Evolutionary conservation across 1,140 invertebrate genomes (phyloP).

Genomic region (Tetragnatha versicolor): DNA sequence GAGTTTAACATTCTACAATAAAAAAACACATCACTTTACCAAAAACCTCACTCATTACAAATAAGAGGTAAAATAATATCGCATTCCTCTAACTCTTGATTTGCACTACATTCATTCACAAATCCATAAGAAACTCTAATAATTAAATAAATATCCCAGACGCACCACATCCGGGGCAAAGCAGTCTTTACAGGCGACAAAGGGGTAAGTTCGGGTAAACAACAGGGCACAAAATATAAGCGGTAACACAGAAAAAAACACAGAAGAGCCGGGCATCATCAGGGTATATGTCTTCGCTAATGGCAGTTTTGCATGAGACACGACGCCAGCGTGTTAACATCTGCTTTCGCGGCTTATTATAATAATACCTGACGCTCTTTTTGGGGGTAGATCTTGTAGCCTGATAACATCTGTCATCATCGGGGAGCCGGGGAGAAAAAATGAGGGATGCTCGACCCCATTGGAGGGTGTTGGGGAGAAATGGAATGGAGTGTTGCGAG

Average conservation of each 20-base stretch:
- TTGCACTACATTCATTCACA: neutral
- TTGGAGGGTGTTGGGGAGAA: no score
- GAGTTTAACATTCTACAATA: no score
- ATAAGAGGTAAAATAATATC: no score
- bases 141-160: neutral
- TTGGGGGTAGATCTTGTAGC: constrained; percentile 26
- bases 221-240: neutral
- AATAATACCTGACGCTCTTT: constrained; percentile 44
- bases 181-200: no score
- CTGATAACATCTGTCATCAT: constrained; percentile 49
- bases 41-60: no score
- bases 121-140: neutral
- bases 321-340: constrained; percentile 46
- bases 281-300: constrained; percentile 39
- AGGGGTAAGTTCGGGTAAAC: no score
- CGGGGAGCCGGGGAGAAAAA: neutral
- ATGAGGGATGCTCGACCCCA: neutral
- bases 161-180: no score
- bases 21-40: no score
- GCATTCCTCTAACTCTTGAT: no score
- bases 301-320: constrained; percentile 48
- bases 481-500: no score
- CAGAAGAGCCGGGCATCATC: no score
- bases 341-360: constrained; percentile 53
- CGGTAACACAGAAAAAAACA: neutral